Evolutionary conservation across 2,888 invertebrate genomes (phyloP), one percentile per base, ranked within the genome.

Genomic region (Harpalus rufipes): DNA sequence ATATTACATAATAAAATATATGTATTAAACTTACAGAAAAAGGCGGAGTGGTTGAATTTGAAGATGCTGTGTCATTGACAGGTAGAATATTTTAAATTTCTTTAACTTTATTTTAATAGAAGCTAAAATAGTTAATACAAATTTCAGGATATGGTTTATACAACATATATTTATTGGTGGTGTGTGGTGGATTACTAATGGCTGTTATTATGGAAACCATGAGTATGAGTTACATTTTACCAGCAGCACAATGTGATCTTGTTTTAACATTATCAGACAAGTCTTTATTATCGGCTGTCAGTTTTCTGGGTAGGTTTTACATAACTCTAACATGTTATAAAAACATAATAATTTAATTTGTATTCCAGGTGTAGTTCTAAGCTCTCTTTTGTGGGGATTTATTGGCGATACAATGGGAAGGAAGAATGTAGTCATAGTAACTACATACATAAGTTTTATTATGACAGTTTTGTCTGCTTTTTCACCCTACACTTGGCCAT

Each of bases 131-230:
- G 12, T 51, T 51, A 51, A 51, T 12, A 12, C 10, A 51, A 7
- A 51, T 63, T 74, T 74, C 18, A 92, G 94, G 94, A 63, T 93
- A 93, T 87, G 95, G 95, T 0, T 88, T 90, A 12, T 95, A 94
- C 91, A 95, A 95, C 88, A 89, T 94, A 56, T 89, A 92, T 18
- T 91, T 95, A 74, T 91, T 94, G 89, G 87, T 95, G 81, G 92
- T 94, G 85, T 92, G 93, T 18, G 95, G 95, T 0, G 88, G 93
- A 0, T 93, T 94, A 86, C 91, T 95, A 12, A 93, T 94, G 93
- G 92, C 94, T 3, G 94, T 95, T 86, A 95, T 95, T 89, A 93
- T 94, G 89, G 95, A 95, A 91, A 94, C 93, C 6, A 91, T 95
- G 90, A 93, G 93, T 12, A 92, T 95, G 86, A 93, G 95, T 83